Conservation (phyloP, 2,888 invertebrate genomes). For the Drosophila prolongata region DNA sequence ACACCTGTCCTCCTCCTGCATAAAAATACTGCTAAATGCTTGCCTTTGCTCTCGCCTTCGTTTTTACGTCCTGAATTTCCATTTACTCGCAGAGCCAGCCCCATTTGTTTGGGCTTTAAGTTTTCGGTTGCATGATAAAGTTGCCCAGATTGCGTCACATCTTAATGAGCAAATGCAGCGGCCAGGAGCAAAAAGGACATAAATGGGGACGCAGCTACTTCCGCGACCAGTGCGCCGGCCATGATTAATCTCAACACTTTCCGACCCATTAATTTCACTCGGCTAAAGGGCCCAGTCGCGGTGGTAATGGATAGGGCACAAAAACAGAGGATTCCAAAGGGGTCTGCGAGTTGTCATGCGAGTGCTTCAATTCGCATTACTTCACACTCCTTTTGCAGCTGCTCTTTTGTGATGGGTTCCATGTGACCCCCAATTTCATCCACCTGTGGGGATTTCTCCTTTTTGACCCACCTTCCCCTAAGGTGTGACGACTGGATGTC, state of each 20-base stretch:
- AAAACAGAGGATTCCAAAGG: conserved; percentile 12
- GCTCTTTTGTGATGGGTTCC: conserved; percentile 9
- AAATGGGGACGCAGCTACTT: conserved; percentile 35
- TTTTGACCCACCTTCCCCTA: conserved; percentile 36
- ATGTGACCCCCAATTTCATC: conserved; percentile 12
- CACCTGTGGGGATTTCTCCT: conserved; percentile 48
- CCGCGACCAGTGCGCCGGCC: conserved; percentile 43
- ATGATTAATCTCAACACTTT: conserved; percentile 81
- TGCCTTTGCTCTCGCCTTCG: conserved; percentile 2
- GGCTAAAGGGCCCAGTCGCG: conserved; percentile 18
- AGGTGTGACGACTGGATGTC: conserved; percentile 44
- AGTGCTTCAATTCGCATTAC: conserved; percentile 41
- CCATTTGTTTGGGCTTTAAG: conserved; percentile 66
- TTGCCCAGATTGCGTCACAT: conserved; percentile 67
- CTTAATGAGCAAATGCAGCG: conserved; percentile 65
- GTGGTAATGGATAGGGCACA: conserved; percentile 29
- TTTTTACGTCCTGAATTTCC: conserved; percentile 40
- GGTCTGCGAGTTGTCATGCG: conserved; percentile 36
- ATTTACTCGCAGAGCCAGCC: conserved; percentile 27
- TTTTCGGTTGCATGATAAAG: conserved; percentile 64
- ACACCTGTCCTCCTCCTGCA: neutral
- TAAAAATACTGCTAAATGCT: conserved; percentile 20
- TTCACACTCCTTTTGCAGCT: conserved; percentile 30
- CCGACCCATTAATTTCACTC: conserved; percentile 78
- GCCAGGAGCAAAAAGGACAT: conserved; percentile 25